Base-by-base conservation (phyloP, 2,888 invertebrate species). In the Mesorhabditis sp. region DNA sequence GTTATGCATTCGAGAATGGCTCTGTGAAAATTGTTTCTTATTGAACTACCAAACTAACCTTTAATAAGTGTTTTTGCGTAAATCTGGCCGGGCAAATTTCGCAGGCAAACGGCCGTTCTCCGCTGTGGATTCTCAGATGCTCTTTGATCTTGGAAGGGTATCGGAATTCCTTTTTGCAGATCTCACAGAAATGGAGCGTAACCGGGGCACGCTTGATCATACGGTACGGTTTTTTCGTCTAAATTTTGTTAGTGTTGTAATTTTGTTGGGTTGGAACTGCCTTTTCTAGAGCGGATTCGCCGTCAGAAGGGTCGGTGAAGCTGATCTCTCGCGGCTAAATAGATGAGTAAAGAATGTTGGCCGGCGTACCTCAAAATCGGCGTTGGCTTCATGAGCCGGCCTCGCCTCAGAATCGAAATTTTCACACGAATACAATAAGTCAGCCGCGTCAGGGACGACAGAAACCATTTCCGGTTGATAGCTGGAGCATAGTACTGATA, bases 81-180 rank as follows among this genome's bases (percentile, higher is more conserved):
- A 80, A 80, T 62, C 75, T 58, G n/a, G 72, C 72, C 6, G 67
- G 65, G 66, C 80, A 80, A 13, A 76, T 62, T 5, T 43, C 15
- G 50, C 80, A 80, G 0, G 7, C 4, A 67, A 69, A 75, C 4
- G 80, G 78, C 66, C 72, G 73, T 65, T 77, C 75, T 65, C 77
- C 78, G 0, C 73, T 80, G 69, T 80, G 80, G 45, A 74, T 78
- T 41, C 80, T 65, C 58, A 78, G 74, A 63, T 80, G 80, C 44
- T 78, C 80, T 3, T 65, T 70, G 15, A 80, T 78, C 66, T 80
- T 80, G 43, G 78, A 78, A 0, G 78, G 80, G 64, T 81, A 77
- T 66, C 72, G 73, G 42, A 81, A 74, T 42, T 72, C 41, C 66
- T 80, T 80, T 61, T 80, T 66, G 71, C 79, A 80, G 15, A 69